Conservation (phyloP, 2,113 vertebrate species). For the Nettapus auritus region DNA sequence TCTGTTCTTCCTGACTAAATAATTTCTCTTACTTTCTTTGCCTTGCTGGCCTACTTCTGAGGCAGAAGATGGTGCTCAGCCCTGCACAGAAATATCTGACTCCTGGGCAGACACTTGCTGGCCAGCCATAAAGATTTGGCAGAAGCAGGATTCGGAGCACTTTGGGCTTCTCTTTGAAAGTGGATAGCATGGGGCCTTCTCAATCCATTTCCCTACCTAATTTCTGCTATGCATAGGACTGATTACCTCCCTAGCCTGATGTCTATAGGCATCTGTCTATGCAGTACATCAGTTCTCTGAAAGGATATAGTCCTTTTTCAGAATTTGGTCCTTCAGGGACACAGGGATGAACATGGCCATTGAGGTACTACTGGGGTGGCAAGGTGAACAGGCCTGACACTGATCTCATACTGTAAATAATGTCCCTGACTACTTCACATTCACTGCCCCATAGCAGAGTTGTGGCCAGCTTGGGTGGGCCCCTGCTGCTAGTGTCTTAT, state of each 20-base stretch:
- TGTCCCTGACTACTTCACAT: background rate
- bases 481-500: background rate
- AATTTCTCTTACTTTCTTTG: background rate
- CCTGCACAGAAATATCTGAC: background rate
- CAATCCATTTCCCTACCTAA: background rate
- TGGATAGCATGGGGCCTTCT: background rate
- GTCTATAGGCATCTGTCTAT: background rate
- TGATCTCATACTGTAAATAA: background rate
- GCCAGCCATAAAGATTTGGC: background rate
- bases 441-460: background rate
- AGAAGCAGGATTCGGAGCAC: fast-evolving
- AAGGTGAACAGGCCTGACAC: background rate
- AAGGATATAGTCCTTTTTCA: background rate
- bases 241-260: background rate
- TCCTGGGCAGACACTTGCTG: background rate
- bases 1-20: background rate
- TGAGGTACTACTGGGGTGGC: background rate
- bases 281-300: background rate
- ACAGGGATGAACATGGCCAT: background rate
- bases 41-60: background rate
- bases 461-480: background rate
- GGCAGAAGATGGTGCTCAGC: background rate
- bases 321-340: background rate
- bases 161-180: background rate
- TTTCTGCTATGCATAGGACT: background rate